Conservation (phyloP, 2,888 invertebrate genomes). For the Keiferia lycopersicella region DNA sequence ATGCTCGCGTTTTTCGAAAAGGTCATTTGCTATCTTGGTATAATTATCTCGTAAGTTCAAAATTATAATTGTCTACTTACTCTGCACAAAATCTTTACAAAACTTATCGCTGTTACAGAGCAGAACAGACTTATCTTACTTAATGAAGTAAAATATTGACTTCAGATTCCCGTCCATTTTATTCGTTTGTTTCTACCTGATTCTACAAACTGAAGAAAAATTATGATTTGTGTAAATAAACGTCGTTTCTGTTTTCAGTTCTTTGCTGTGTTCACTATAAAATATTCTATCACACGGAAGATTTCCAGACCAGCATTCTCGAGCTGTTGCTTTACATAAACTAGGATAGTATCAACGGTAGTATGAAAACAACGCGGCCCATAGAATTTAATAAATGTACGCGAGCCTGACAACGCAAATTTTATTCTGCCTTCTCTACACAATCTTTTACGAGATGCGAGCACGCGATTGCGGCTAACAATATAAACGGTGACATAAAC, state of each 20-base stretch:
- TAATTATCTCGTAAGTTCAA: too few species aligned
- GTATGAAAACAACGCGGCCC: slow-evolving; percentile 44
- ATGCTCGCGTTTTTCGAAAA: too few species aligned
- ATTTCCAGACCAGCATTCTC: slow-evolving; percentile 24
- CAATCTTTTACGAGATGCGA: slow-evolving; percentile 32
- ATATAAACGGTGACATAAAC: slow-evolving; percentile 2
- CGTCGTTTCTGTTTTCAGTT: background rate
- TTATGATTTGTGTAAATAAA: background rate
- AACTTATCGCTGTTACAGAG: too few species aligned
- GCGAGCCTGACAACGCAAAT: slow-evolving; percentile 35
- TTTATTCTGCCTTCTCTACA: slow-evolving; percentile 37
- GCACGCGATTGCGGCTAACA: background rate
- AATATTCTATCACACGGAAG: slow-evolving; percentile 24
- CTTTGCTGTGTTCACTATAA: slow-evolving; percentile 22
- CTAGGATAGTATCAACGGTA: slow-evolving; percentile 36
- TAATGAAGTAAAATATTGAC: too few species aligned
- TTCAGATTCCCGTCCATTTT: too few species aligned
- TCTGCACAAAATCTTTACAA: too few species aligned
- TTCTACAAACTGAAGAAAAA: background rate
- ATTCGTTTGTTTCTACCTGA: background rate
- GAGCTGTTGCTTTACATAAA: slow-evolving; percentile 32
- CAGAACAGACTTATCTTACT: too few species aligned
- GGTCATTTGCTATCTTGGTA: too few species aligned
- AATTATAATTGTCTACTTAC: too few species aligned
- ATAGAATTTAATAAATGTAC: slow-evolving; percentile 53